Evolutionary conservation across 2,797 vertebrate genomes (phyloP).

Genomic region (Remorina albescens): DNA sequence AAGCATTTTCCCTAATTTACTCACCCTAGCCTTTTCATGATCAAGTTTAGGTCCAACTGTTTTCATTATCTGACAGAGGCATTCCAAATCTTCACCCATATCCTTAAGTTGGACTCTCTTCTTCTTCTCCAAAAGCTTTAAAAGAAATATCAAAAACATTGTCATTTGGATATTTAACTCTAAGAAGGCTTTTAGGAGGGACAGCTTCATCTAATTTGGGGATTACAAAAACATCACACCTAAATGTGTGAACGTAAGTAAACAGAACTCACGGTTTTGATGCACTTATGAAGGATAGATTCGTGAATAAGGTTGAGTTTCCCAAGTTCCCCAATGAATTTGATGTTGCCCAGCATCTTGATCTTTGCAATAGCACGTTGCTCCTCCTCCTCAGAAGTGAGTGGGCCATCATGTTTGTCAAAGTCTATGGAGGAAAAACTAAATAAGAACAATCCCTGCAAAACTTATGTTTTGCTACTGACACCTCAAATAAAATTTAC

Average conservation of each 20-base stretch:
- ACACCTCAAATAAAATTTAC: slow-evolving; percentile 45
- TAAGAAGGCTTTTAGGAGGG: neutral
- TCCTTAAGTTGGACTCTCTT: slow-evolving; percentile 99
- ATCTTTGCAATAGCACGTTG: slow-evolving; percentile 98
- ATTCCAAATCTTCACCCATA: slow-evolving; percentile 99
- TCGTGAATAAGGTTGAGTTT: slow-evolving; percentile 99
- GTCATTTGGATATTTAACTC: neutral
- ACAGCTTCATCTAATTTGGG: neutral
- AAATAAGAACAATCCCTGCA: neutral
- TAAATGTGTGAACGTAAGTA: accelerated
- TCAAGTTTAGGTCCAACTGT: slow-evolving; percentile 99
- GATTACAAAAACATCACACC: neutral
- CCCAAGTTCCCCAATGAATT: slow-evolving; percentile 99
- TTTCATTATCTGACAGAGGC: slow-evolving; percentile 99
- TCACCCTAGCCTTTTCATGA: slow-evolving; percentile 97
- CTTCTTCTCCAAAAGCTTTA: slow-evolving; percentile 99
- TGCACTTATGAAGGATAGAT: slow-evolving; percentile 99
- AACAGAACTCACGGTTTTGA: slow-evolving; percentile 95
- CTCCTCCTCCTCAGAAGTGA: slow-evolving; percentile 98
- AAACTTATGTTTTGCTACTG: neutral
- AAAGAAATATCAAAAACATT: neutral
- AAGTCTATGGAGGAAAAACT: slow-evolving; percentile 85
- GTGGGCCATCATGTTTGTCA: slow-evolving; percentile 95
- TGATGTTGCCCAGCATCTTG: slow-evolving; percentile 99
- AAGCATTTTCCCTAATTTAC: neutral